Evolutionary conservation across 2,797 vertebrate genomes (phyloP), one percentile per base, ranked within the genome.

Genomic region (Malurus leucopterus): DNA sequence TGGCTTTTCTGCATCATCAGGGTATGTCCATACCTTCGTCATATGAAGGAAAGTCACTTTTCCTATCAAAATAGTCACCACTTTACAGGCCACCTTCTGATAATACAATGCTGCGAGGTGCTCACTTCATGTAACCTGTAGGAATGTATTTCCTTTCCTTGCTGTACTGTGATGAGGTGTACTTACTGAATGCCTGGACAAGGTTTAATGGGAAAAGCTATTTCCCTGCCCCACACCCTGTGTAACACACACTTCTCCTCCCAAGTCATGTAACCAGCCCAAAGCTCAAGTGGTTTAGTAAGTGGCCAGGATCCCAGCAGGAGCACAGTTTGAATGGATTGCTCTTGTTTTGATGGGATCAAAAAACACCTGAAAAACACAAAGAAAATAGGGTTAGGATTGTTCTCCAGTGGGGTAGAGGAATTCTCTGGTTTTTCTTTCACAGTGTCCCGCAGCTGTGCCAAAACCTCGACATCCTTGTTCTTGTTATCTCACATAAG

Each of bases 301-400:
- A 70, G 70, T 8, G 9, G 70, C 63, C 63, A 63, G 58, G 29
- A 63, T 55, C 59, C 38, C 5, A 0, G 84, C n/a, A 20, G 24
- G 69, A 67, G 49, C 17, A 15, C 21, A 26, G 41, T 85, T 55
- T 29, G 50, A 90, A 54, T 1, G 3, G 79, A 38, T 57, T 79
- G 27, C 32, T 79, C 83, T 86, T 89, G 62, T 81, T 91, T 92
- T 84, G 72, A 54, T 75, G 46, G 27, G 63, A 80, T 90, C 65
- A 32, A 55, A 89, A 89, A 93, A 81, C 92, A 93, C 54, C 49
- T 36, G 36, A 36, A 36, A 36, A 36, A 36, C 34, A 83, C 55
- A 55, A 50, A 40, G 74, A 88, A 90, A 55, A 54, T 13, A 34
- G 80, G 23, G 38, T 76, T 44, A 7, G 6, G n/a, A 13, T 12